Evolutionary conservation across 2,888 invertebrate genomes (phyloP).

Genomic region (Trichopria drosophilae): DNA sequence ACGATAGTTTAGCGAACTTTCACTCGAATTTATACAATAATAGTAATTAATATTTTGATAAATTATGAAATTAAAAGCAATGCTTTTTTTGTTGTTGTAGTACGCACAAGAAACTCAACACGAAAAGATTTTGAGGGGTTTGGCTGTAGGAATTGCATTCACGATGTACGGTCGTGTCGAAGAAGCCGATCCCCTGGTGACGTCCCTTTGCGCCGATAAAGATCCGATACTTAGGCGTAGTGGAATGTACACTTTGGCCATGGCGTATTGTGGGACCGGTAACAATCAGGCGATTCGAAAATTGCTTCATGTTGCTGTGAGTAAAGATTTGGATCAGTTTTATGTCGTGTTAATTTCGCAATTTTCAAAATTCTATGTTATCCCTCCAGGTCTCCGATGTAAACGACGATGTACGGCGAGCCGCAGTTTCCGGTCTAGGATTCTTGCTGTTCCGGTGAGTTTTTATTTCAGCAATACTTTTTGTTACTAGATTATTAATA

Average conservation of each 20-base stretch:
- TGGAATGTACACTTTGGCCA: constrained; percentile 97
- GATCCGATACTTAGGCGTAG: constrained; percentile 93
- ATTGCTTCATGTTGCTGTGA: constrained; percentile 91
- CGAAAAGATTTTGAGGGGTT: constrained; percentile 95
- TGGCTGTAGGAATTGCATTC: constrained; percentile 94
- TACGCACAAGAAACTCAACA: constrained; percentile 96
- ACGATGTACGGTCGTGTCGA: constrained; percentile 97
- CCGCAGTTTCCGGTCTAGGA: constrained; percentile 97
- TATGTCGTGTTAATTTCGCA: constrained; percentile 3
- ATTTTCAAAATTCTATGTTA: constrained; percentile 21
- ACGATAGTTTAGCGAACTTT: background rate
- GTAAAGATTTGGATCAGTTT: too few relatives aligned
- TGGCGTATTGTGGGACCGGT: constrained; percentile 98
- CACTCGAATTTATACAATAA: background rate
- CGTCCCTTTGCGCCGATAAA: constrained; percentile 87
- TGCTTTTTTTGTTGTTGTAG: constrained; percentile 53
- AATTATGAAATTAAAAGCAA: background rate
- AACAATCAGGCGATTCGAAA: constrained; percentile 95
- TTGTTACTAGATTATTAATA: constrained; percentile 19
- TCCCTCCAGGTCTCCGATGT: constrained; percentile 81
- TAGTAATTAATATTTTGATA: constrained; percentile 1
- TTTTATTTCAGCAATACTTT: constrained; percentile 6
- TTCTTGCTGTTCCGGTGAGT: constrained; percentile 88
- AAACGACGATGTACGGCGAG: constrained; percentile 97
- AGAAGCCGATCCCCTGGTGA: constrained; percentile 92